Conservation (phyloP, 2,888 invertebrate genomes). For the Trichopoda pennipes region DNA sequence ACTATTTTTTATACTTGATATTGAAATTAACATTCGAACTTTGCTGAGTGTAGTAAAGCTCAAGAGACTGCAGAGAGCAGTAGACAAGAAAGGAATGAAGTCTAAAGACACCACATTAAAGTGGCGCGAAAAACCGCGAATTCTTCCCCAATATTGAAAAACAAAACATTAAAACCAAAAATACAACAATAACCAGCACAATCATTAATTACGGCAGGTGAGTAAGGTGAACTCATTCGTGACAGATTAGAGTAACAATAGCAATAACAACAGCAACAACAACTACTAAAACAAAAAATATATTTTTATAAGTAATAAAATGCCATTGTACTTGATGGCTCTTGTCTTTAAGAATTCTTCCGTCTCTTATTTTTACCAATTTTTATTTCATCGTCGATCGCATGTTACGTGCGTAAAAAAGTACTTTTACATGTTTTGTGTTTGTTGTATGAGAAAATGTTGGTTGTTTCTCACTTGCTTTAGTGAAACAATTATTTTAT, state of each 20-base stretch:
- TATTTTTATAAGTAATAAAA: slow-evolving; percentile 47
- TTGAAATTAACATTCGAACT: slow-evolving; percentile 66
- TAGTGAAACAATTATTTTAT: slow-evolving; percentile 63
- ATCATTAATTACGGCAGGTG: slow-evolving; percentile 69
- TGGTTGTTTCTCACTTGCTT: slow-evolving; percentile 39
- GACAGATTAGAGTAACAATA: slow-evolving; percentile 66
- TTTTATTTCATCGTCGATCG: slow-evolving; percentile 58
- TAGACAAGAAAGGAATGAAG: slow-evolving; percentile 8
- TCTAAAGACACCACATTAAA: slow-evolving; percentile 47
- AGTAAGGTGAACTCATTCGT: slow-evolving; percentile 69
- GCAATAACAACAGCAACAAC: slow-evolving; percentile 30
- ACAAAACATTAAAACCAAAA: slow-evolving; percentile 31
- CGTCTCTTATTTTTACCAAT: slow-evolving; percentile 46
- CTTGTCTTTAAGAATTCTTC: slow-evolving; percentile 65
- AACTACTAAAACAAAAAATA: slow-evolving; percentile 24
- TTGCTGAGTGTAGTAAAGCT: slow-evolving; percentile 12
- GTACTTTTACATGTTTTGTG: slow-evolving; percentile 9
- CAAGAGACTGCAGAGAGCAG: slow-evolving; percentile 25
- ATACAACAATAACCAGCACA: slow-evolving; percentile 40
- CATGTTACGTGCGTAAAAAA: slow-evolving; percentile 64
- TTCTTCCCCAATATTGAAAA: slow-evolving; percentile 60
- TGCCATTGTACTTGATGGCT: slow-evolving; percentile 66
- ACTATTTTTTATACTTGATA: slow-evolving; percentile 42
- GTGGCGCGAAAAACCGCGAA: slow-evolving; percentile 65
- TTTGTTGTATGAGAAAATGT: slow-evolving; percentile 34